phyloP scores from a whole-genome alignment of 2,888 invertebrate species.

The Phengaris alcon region DNA sequence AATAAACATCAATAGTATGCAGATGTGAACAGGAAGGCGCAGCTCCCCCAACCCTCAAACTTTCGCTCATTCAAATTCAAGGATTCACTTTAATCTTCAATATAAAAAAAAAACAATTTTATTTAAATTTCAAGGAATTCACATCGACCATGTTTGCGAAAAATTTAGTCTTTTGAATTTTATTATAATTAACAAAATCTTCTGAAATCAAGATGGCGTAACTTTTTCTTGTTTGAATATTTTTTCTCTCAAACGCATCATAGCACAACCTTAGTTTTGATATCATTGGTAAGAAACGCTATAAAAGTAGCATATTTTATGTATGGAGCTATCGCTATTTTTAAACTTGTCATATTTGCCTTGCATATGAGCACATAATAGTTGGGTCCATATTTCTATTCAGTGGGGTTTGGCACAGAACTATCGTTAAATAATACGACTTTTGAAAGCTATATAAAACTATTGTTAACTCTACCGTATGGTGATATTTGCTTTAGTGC shows the following conservation, averaged over 20 bases:
- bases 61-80: not conserved
- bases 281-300: not conserved
- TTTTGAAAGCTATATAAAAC: constrained; percentile 14
- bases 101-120: constrained; percentile 11
- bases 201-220: too few relatives aligned
- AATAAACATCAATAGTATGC: constrained; percentile 10
- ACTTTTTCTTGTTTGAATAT: too few relatives aligned
- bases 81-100: constrained; percentile 6
- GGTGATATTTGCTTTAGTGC: not conserved
- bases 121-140: not conserved
- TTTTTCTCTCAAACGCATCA: too few relatives aligned
- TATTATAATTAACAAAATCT: too few relatives aligned
- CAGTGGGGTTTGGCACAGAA: constrained; percentile 18
- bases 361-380: constrained; percentile 16
- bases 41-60: not conserved
- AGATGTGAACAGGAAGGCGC: not conserved
- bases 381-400: not conserved
- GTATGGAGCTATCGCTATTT: not conserved
- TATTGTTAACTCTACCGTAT: constrained; percentile 10
- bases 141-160: not conserved
- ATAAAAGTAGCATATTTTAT: not conserved
- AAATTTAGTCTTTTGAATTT: not conserved
- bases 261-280: too few relatives aligned
- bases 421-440: constrained; percentile 17
- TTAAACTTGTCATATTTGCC: constrained; percentile 13